Evolutionary conservation across 1,140 invertebrate genomes (phyloP).

Genomic region (Drusus annulatus): DNA sequence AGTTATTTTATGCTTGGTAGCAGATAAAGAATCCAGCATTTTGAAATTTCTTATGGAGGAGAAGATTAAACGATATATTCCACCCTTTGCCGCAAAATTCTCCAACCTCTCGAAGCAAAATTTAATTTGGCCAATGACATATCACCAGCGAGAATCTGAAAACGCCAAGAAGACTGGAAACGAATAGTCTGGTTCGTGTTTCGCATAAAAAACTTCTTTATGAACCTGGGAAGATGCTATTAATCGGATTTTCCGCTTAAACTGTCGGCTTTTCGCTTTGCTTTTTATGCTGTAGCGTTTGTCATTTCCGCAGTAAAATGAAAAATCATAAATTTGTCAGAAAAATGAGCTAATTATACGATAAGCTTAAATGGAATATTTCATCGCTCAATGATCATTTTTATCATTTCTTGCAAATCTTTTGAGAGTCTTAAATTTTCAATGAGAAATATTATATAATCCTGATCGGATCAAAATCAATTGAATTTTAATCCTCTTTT

Average conservation of each 20-base stretch:
- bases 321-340: too few relatives aligned
- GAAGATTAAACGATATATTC: constrained; percentile 16
- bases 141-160: constrained; percentile 46
- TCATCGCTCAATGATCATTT: too few relatives aligned
- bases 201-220: constrained; percentile 48
- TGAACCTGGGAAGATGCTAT: constrained; percentile 7
- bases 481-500: too few relatives aligned
- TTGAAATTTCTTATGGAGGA: neutral
- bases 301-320: too few relatives aligned
- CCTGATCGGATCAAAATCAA: too few relatives aligned
- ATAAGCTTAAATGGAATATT: too few relatives aligned
- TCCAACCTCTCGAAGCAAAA: constrained; percentile 12
- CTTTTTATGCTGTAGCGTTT: too few relatives aligned
- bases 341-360: too few relatives aligned
- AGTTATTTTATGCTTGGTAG: neutral
- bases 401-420: too few relatives aligned
- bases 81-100: neutral
- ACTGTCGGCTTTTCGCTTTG: neutral
- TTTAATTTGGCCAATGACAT: constrained; percentile 54
- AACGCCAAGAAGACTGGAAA: constrained; percentile 52
- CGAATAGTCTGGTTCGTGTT: constrained; percentile 45
- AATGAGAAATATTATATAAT: too few relatives aligned
- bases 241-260: constrained; percentile 30
- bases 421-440: too few relatives aligned
- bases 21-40: neutral